Base-by-base conservation (phyloP, 2,888 invertebrate species). In the Scrobipalpa atriplicella region DNA sequence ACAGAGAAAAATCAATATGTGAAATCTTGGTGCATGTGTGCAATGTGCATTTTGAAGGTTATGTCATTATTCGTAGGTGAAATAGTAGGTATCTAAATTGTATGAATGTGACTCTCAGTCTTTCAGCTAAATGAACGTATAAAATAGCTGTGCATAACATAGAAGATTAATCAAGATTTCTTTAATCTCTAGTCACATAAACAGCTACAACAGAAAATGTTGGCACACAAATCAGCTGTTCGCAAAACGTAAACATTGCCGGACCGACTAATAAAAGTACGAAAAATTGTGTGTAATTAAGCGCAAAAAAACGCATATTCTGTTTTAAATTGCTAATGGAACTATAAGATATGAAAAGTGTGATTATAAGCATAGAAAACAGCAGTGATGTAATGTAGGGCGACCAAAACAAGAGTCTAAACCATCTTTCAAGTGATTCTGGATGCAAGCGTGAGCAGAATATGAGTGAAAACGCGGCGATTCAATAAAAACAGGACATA, bases 171-270 rank as follows among this genome's bases (percentile, higher is more conserved):
- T 21, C 11, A 19, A 3, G 19, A 21, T 56, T 38, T 3, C 36
- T n/a, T 16, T 38, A 29, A 58, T 19, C 10, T 21, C 36, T 36
- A 29, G n/a, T 58, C n/a, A 6, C 13, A 16, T 16, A 58, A 16
- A 36, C 8, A 38, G 13, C 58, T 3, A 47, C n/a, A 41, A 29
- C 62, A 21, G n/a, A 16, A 47, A 47, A 21, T 47, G 21, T 62
- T 62, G 62, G 62, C 62, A 62, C 29, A 11, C 9, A 21, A 21
- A 47, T 62, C 62, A 47, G 62, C 43, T 47, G 43, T 62, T 62
- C 21, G 16, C 21, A 47, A 47, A 47, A 43, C 8, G 47, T 62
- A 62, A 62, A 62, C 62, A 62, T 62, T 58, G 18, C 16, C 13
- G 36, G n/a, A 6, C 11, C 29, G 13, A 11, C 52, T 61, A 61